Conservation (phyloP, 1,140 invertebrate genomes). For the Drosophila sucinea region DNA sequence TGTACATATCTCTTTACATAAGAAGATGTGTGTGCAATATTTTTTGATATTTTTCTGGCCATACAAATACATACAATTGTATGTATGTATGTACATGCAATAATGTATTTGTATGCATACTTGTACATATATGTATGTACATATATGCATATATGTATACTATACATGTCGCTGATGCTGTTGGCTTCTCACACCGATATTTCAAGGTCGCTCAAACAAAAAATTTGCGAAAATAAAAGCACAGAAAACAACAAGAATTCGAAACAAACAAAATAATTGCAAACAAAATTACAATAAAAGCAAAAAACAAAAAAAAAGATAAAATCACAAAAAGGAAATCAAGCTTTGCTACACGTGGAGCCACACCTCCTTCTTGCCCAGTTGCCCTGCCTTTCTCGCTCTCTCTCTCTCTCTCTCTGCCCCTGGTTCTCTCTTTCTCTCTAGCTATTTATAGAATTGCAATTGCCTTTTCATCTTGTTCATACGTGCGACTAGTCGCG, state of each 20-base stretch:
- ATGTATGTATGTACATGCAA: neutral
- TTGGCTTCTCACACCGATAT: neutral
- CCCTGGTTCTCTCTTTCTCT: neutral
- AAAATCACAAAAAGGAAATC: neutral
- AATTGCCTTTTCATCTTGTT: slow-evolving; percentile 3
- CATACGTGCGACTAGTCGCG: slow-evolving; percentile 6
- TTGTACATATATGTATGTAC: neutral
- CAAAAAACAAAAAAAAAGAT: neutral
- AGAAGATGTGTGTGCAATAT: neutral
- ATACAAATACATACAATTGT: neutral
- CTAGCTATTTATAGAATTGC: neutral
- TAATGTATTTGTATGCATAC: neutral
- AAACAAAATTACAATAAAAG: slow-evolving; percentile 1
- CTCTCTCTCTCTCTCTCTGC: neutral
- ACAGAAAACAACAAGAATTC: neutral
- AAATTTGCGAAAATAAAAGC: neutral
- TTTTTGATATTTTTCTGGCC: neutral
- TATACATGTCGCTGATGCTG: neutral
- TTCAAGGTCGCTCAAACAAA: slow-evolving; percentile 7
- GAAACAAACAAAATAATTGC: slow-evolving; percentile 10
- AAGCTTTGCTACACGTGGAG: slow-evolving; percentile 5
- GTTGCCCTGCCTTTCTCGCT: neutral
- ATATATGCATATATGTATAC: neutral
- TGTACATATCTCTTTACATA: no score
- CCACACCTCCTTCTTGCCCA: neutral